These are phyloP conservation scores for Paramormyrops hopkinsi DNA, from an alignment of 2,797 vertebrate species.

Conservation along the genomic window DNA sequence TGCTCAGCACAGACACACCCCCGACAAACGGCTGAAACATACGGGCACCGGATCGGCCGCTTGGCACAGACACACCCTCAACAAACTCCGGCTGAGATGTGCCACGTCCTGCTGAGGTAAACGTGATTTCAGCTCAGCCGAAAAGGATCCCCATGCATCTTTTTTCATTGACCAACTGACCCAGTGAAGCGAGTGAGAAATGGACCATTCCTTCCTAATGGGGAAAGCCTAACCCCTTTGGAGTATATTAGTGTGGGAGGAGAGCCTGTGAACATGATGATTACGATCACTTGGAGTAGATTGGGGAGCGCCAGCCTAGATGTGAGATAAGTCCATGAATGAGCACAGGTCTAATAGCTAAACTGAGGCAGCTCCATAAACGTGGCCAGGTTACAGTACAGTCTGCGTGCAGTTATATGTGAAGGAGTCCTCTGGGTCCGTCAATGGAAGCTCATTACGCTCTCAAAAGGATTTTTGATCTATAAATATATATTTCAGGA, in stretches of 20 bases:
- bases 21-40: not conserved
- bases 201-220: not conserved
- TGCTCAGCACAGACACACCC: not conserved
- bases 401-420: not conserved
- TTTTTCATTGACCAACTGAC: not conserved
- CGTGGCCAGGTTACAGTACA: not conserved
- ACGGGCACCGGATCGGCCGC: not conserved
- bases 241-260: not conserved
- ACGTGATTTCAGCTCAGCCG: not conserved
- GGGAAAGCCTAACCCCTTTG: not conserved
- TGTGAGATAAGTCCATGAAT: not conserved
- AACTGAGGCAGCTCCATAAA: not conserved
- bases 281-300: not conserved
- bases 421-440: not conserved
- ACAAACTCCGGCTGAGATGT: not conserved
- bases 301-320: not conserved
- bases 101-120: not conserved
- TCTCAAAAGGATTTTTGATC: constrained; percentile 8
- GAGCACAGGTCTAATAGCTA: not conserved
- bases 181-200: not conserved
- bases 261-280: not conserved
- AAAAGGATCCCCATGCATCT: not conserved
- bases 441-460: not conserved
- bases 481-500: constrained; percentile 19
- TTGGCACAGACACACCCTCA: not conserved